phyloP scores from a whole-genome alignment of 2,113 vertebrate genomes.

The Macrotus californicus region DNA sequence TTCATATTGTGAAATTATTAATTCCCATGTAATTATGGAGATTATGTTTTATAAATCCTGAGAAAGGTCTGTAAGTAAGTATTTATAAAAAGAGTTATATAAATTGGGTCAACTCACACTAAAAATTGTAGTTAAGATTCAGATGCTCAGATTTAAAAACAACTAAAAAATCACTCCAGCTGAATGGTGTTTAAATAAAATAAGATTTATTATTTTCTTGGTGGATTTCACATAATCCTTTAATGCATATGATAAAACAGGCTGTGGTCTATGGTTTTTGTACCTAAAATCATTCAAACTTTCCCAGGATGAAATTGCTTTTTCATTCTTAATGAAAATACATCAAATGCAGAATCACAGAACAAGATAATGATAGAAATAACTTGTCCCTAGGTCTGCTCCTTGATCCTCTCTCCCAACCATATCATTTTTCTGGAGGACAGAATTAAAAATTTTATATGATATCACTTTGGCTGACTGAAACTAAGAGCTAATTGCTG shows the following conservation, averaged over 20 bases:
- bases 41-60: background rate
- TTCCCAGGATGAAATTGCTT: background rate
- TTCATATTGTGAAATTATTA: background rate
- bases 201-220: background rate
- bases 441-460: constrained; percentile 1
- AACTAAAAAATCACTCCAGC: background rate
- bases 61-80: background rate
- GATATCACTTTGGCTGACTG: background rate
- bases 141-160: background rate
- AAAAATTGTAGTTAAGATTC: background rate
- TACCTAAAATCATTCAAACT: background rate
- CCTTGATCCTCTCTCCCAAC: background rate
- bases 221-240: background rate
- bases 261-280: background rate
- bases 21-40: background rate
- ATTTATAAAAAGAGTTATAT: background rate
- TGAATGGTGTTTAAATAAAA: background rate
- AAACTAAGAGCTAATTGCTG: background rate
- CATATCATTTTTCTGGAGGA: background rate
- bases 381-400: background rate
- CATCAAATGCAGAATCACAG: background rate
- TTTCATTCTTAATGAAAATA: background rate
- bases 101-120: background rate
- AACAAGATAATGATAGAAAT: background rate
- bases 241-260: background rate